Percentiles rank a stretch among this genome's conserved stretches.
These are phyloP conservation scores for Dynastes grantii DNA, from an alignment of 2,888 invertebrate genomes.

Conservation along the genomic window DNA sequence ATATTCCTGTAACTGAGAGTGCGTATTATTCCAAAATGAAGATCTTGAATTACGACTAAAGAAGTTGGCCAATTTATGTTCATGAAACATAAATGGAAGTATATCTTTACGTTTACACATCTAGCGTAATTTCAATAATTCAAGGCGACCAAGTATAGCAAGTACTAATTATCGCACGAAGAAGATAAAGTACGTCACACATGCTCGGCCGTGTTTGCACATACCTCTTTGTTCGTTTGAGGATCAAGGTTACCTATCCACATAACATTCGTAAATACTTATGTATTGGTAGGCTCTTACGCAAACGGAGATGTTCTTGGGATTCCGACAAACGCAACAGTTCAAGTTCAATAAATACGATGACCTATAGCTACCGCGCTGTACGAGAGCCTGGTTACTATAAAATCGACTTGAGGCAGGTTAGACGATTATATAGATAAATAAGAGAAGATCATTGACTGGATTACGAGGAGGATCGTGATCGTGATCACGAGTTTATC, in stretches of 20 bases:
- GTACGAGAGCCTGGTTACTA: not conserved
- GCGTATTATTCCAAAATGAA: no score
- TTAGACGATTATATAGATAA: slow-evolving; percentile 28
- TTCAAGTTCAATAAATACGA: slow-evolving; percentile 46
- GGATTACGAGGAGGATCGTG: slow-evolving; percentile 18
- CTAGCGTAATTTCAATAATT: not conserved
- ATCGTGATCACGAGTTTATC: slow-evolving; percentile 45
- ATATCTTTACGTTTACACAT: not conserved
- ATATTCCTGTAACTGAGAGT: no score
- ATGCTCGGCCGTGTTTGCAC: not conserved
- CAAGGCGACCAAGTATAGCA: not conserved
- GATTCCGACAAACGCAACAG: slow-evolving; percentile 32
- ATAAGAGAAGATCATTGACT: slow-evolving; percentile 39
- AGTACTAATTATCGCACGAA: slow-evolving; percentile 3
- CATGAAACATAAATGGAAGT: not conserved
- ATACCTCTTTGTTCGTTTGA: slow-evolving; percentile 12
- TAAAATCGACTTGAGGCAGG: slow-evolving; percentile 36
- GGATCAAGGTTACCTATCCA: slow-evolving; percentile 9
- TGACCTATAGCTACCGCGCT: slow-evolving; percentile 21
- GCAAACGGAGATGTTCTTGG: slow-evolving; percentile 46
- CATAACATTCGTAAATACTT: slow-evolving; percentile 10
- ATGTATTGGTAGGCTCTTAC: slow-evolving; percentile 18
- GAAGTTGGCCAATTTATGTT: not conserved
- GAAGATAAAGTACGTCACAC: not conserved
- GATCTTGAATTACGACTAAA: not conserved